Evolutionary conservation across 2,113 vertebrate genomes (phyloP).

Genomic region (Bujurquina vittata): DNA sequence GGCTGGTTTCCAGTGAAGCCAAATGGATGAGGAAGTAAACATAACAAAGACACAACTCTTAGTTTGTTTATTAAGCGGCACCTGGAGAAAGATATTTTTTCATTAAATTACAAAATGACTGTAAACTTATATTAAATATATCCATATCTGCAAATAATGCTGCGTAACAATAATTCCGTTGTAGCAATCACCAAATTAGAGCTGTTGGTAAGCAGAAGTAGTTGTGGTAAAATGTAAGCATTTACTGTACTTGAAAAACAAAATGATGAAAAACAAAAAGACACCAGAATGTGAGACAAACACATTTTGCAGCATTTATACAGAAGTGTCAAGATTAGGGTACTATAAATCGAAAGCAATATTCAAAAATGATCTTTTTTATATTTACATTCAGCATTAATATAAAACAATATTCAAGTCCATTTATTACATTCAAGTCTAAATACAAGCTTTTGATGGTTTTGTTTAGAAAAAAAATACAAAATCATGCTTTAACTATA

Average conservation of each 20-base stretch:
- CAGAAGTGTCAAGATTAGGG: neutral
- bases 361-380: neutral
- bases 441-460: constrained; percentile 4
- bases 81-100: neutral
- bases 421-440: constrained; percentile 38
- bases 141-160: neutral
- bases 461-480: neutral
- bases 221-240: neutral
- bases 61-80: constrained; percentile 4
- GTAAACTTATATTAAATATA: constrained; percentile 9
- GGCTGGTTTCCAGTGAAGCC: neutral
- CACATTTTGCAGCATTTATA: constrained; percentile 1
- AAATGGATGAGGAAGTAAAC: neutral
- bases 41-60: neutral
- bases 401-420: constrained; percentile 43
- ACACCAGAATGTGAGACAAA: neutral
- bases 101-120: constrained; percentile 25
- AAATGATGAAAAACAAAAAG: neutral
- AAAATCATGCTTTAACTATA: constrained; percentile 4
- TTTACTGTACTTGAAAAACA: neutral
- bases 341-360: neutral
- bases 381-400: constrained; percentile 37
- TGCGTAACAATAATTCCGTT: neutral
- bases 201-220: neutral
- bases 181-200: neutral